Base-by-base conservation (phyloP, 2,888 invertebrate species). In the Stenurella melanura region DNA sequence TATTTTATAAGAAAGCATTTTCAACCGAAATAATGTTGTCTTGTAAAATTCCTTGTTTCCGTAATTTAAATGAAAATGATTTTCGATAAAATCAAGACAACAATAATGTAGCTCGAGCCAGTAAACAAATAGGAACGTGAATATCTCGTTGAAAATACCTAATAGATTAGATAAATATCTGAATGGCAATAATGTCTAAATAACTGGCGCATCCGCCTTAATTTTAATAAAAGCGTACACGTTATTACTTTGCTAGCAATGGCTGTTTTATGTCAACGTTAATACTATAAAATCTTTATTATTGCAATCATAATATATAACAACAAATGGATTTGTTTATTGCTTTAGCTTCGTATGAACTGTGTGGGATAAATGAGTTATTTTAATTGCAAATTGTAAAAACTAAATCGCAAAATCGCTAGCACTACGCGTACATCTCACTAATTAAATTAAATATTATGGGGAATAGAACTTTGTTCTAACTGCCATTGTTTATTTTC, bases 171-270 rank as follows among this genome's bases (percentile, higher is more conserved):
- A 34, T 6, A 34, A 34, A 34, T 34, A 34, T 9, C 7, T 34
- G 30, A 34, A 34, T 9, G 30, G 42, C 12, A 42, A 42, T 2
- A 12, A 0, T 17, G 12, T n/a, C 12, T n/a, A 11, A 21, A 19
- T 21, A 9, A 58, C 19, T 21, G 18, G 58, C 58, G 21, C 58
- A 58, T 58, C 18, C 58, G 58, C 58, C 58, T 19, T 21, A 19
- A 58, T 58, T 58, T 58, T 21, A 58, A 58, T 58, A 58, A 58
- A 19, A 2, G 30, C 7, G 9, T 26, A 26, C 2, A 4, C 4
- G 1, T 26, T 26, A 4, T 1, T 34, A 7, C 30, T 34, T 34
- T 34, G 6, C 30, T 7, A 7, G 30, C 9, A 34, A n/a, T 50
- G 4, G 1, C 50, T 17, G 15, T 50, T 15, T n/a, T 50, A 50